These are phyloP conservation scores for Ichneumon xanthorius DNA, from an alignment of 2,888 invertebrate genomes.

Conservation along the genomic window DNA sequence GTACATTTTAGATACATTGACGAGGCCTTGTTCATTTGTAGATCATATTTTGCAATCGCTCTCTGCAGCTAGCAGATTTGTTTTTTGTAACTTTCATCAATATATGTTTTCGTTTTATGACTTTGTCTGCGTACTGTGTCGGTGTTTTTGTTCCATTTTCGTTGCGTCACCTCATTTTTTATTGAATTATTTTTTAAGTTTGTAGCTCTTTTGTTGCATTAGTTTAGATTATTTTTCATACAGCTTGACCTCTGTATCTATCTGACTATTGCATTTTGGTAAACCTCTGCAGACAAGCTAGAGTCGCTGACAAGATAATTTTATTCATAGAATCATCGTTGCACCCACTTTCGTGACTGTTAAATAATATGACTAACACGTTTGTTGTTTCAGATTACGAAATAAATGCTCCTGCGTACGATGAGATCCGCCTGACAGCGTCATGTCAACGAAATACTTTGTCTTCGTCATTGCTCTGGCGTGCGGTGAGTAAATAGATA, in stretches of 20 bases:
- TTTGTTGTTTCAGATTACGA: constrained; percentile 76
- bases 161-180: background rate
- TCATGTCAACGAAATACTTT: constrained; percentile 79
- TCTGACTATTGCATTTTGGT: background rate
- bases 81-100: background rate
- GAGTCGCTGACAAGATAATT: constrained; percentile 7
- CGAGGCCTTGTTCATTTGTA: constrained; percentile 47
- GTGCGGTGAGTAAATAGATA: constrained; percentile 74
- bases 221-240: too few relatives aligned
- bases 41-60: constrained; percentile 38
- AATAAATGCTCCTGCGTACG: constrained; percentile 73
- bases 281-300: background rate
- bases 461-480: constrained; percentile 75
- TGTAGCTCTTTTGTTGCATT: background rate
- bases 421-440: constrained; percentile 79
- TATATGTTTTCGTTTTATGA: too few relatives aligned
- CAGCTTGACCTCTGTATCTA: background rate
- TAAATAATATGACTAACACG: constrained; percentile 7
- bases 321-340: constrained; percentile 16
- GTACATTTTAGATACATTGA: constrained; percentile 12
- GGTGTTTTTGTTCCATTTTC: background rate
- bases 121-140: background rate
- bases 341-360: constrained; percentile 19
- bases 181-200: background rate
- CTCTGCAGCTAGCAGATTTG: background rate